Percentiles rank a stretch among this genome's conserved stretches.
These are phyloP conservation scores for Mormyrops boulengeri DNA, from an alignment of 2,797 vertebrate genomes.

Conservation along the genomic window DNA sequence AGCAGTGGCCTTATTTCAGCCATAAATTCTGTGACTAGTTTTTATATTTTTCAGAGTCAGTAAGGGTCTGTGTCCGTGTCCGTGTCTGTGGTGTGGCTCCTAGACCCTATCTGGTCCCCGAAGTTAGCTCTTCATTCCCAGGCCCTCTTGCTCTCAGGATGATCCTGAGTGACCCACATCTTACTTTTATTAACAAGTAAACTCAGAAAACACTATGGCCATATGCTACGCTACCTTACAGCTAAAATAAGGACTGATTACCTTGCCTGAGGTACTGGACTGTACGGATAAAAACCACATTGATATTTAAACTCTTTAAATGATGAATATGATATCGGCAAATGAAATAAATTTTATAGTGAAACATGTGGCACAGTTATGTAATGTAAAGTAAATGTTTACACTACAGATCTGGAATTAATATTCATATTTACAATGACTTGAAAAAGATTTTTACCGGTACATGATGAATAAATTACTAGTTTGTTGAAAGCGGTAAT, in stretches of 20 bases:
- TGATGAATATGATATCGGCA: background rate
- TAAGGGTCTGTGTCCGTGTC: background rate
- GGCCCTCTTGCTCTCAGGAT: background rate
- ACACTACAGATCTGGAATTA: background rate
- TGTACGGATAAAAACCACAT: background rate
- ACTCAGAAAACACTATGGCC: background rate
- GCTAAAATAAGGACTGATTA: background rate
- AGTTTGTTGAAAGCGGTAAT: background rate
- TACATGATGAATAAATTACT: background rate
- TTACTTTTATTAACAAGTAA: background rate
- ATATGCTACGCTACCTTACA: background rate
- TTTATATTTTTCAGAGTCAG: background rate
- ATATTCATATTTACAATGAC: background rate
- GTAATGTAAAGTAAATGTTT: background rate
- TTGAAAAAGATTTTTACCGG: background rate
- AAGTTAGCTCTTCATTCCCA: background rate
- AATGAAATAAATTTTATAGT: background rate
- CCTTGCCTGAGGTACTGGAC: background rate
- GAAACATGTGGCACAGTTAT: background rate
- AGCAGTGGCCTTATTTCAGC: background rate
- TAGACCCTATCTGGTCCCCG: background rate
- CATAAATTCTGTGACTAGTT: background rate
- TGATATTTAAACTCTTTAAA: background rate
- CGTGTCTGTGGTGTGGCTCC: background rate
- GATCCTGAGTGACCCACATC: background rate